Base-by-base conservation (phyloP, 2,888 invertebrate genomes). In the Serripes groenlandicus region DNA sequence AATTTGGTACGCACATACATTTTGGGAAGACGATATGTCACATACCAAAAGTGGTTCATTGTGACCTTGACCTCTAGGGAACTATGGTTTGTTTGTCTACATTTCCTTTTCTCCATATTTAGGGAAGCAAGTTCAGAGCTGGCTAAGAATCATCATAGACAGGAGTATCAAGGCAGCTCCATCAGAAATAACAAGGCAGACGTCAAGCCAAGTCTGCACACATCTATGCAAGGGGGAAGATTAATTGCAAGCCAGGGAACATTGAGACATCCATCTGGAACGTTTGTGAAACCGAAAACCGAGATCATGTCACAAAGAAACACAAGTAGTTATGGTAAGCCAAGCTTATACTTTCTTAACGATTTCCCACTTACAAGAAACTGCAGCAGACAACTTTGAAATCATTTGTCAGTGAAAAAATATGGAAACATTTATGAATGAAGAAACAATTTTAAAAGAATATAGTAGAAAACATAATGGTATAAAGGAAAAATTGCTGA, bases 111-210 rank as follows among this genome's bases (percentile, higher is more conserved):
- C n/a, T n/a, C n/a, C 23, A 56, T 28, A 3, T 42, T 21, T 28
- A 92, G 92, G 86, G 88, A 90, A 42, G 85, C 77, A 28, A 90
- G 88, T 78, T 49, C 83, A 72, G 78, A 83, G 60, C 75, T 89
- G 87, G 88, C 86, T 49, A 90, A 88, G 7, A 90, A 90, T 62
- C 71, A 83, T 28, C 88, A 89, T 37, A 83, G 73, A 42, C 86
- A 86, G 73, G 83, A 88, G 54, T 91, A 89, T 75, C 73, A 84
- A 52, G 90, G 90, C 15, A 78, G 82, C 37, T 77, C 71, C 28
- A 62, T 87, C 18, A 80, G 68, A 28, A 75, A 77, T 52, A 79
- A 75, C 49, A 78, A 83, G 68, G 64, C 70, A 37, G 66, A 73
- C 1, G 75, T 72, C 58, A 70, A 74, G 18, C 60, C 30, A 69